phyloP scores from a whole-genome alignment of 2,113 vertebrate species.

The Tylochromis polylepis region DNA sequence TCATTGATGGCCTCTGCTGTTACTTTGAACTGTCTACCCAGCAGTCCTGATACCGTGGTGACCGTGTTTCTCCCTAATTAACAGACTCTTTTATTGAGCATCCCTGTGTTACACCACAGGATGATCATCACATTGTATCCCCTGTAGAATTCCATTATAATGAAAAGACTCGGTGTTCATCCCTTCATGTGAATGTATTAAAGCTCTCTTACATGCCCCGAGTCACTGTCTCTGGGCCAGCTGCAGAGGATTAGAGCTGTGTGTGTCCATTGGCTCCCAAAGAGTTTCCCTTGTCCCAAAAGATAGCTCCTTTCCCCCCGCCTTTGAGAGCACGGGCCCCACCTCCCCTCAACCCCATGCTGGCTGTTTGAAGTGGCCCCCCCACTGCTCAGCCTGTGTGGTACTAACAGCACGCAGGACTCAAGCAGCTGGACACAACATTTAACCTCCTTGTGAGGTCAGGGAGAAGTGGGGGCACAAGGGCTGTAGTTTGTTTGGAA shows the following conservation, averaged over 20 bases:
- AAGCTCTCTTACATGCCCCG: conserved; percentile 61
- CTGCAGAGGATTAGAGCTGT: conserved; percentile 79
- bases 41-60: conserved; percentile 42
- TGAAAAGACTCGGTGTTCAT: conserved; percentile 64
- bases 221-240: conserved; percentile 65
- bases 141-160: conserved; percentile 53
- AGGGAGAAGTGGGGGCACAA: conserved; percentile 29
- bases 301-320: conserved; percentile 63
- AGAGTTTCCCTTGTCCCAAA: conserved; percentile 62
- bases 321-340: conserved; percentile 55
- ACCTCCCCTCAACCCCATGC: conserved; percentile 55
- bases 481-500: conserved; percentile 52
- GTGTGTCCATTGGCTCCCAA: conserved; percentile 61
- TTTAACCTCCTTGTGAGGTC: conserved; percentile 76
- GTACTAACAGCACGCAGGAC: conserved; percentile 68
- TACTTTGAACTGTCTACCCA: conserved; percentile 8
- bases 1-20: background rate
- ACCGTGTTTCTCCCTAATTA: conserved; percentile 60
- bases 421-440: conserved; percentile 73
- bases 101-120: conserved; percentile 46
- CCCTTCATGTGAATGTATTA: conserved; percentile 67
- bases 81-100: conserved; percentile 55
- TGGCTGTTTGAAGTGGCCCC: conserved; percentile 72
- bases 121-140: conserved; percentile 62
- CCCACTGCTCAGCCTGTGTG: conserved; percentile 70